phyloP scores from a whole-genome alignment of 2,797 vertebrate species.

The Neomorphus geoffroyi region DNA sequence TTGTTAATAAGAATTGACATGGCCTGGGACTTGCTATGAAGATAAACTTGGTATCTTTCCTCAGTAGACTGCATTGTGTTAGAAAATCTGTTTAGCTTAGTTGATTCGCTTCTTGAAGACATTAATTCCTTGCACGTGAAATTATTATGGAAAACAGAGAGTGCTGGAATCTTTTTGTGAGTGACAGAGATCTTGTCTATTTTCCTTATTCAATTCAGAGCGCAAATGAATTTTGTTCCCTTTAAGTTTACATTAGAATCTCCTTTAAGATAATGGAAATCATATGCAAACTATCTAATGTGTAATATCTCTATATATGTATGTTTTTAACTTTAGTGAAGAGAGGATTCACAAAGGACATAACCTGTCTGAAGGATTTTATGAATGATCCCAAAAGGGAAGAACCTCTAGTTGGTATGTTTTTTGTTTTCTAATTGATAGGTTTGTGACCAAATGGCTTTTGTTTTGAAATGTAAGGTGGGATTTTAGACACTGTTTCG shows the following conservation, averaged over 20 bases:
- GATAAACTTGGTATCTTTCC: not conserved
- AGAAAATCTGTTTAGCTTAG: not conserved
- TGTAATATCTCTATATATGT: not conserved
- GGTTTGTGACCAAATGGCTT: not conserved
- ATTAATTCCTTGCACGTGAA: not conserved
- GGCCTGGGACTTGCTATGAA: not conserved
- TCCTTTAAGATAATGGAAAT: not conserved
- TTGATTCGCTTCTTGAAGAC: not conserved
- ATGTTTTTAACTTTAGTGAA: constrained; percentile 14
- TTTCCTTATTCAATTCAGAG: not conserved
- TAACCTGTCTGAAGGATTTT: constrained; percentile 61
- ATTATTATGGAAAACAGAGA: not conserved
- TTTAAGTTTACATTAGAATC: not conserved
- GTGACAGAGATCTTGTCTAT: not conserved
- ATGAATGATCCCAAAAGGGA: constrained; percentile 63
- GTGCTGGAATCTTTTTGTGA: not conserved
- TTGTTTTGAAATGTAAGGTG: not conserved
- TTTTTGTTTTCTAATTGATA: not conserved
- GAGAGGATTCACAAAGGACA: not conserved
- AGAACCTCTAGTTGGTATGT: constrained; percentile 62
- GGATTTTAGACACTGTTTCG: not conserved
- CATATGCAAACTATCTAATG: not conserved
- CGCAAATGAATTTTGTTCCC: not conserved
- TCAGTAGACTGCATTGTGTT: not conserved
- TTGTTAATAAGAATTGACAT: not conserved